Evolutionary conservation across 92 coral and sea anemone species (phyloP), one percentile per base, ranked within the genome.

Genomic region (Zoanthus sansibaricus): DNA sequence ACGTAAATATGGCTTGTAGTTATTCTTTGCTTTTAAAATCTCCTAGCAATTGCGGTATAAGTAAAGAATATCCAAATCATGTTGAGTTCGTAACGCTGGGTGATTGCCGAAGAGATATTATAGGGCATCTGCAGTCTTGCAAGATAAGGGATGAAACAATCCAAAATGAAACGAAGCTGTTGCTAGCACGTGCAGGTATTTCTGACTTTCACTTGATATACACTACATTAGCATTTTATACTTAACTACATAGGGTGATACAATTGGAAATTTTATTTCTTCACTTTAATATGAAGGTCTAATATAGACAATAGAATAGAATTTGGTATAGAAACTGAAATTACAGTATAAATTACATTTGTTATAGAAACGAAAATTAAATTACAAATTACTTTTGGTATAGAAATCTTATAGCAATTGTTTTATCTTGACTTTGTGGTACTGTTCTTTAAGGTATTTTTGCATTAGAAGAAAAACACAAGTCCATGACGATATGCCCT

Each of bases 401-500:
- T 58, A n/a, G 64, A n/a, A 58, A 12, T 3, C 2, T 58, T n/a
- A 1, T n/a, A n/a, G 4, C 14, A 58, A 58, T 58, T 58, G 64
- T 14, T 58, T 56, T 58, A 58, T 58, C 64, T 12, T 58, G 64
- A 14, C 64, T 58, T 58, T 58, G 64, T 5, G 64, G 4, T n/a
- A 58, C 16, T 15, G 14, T 58, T 58, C 20, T 58, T 58, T 58
- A 15, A 87, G 87, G 87, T 44, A 58, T 87, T 49, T 87, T 87
- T 78, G 21, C 59, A 16, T 31, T 87, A 33, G 90, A 87, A 80
- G 87, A 87, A 42, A 68, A 69, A 59, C 90, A 87, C 79, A 31
- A 66, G 47, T 78, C 90, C 14, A 80, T 79, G 8, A 47, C 90
- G 33, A 87, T 79, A 87, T 87, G 90, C 56, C 87, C 87, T 51